phyloP scores from a whole-genome alignment of 2,113 vertebrate genomes.

The Ammodramus savannarum region DNA sequence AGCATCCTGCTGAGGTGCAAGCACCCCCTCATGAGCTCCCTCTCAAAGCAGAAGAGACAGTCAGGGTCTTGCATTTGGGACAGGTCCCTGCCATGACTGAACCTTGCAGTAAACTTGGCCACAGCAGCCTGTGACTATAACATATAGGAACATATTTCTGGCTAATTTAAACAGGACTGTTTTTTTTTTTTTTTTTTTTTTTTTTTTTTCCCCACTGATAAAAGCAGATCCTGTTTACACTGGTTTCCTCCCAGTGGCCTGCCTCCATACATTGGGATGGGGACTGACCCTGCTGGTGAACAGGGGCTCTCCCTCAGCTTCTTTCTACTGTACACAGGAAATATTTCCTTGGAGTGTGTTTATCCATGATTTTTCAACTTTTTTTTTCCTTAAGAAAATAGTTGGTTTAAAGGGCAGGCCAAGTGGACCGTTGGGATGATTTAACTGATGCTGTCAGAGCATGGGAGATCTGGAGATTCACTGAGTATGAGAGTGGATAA shows the following conservation, averaged over 20 bases:
- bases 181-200: not conserved
- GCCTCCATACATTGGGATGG: not conserved
- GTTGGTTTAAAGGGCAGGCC: not conserved
- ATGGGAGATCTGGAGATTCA: not conserved
- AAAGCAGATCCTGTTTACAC: conserved; percentile 32
- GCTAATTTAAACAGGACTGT: not conserved
- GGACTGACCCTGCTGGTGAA: not conserved
- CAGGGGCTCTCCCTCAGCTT: not conserved
- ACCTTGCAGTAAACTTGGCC: not conserved
- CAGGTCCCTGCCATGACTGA: not conserved
- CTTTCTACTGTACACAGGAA: conserved; percentile 49
- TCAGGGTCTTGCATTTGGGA: rapidly evolving
- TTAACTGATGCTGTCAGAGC: not conserved
- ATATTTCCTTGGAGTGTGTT: conserved; percentile 39
- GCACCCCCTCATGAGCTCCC: not conserved
- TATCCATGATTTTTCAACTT: not conserved
- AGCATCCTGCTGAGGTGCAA: not conserved
- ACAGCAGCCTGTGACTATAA: not conserved
- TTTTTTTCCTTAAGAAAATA: not conserved
- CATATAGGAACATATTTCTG: not conserved
- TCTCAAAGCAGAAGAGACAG: not conserved
- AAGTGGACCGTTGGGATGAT: not conserved
- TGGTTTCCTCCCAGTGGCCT: not conserved
- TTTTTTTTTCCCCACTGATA: not conserved
- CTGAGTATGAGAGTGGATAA: not conserved